phyloP scores from a whole-genome alignment of 2,888 invertebrate species.

The Oscheius sp. region DNA sequence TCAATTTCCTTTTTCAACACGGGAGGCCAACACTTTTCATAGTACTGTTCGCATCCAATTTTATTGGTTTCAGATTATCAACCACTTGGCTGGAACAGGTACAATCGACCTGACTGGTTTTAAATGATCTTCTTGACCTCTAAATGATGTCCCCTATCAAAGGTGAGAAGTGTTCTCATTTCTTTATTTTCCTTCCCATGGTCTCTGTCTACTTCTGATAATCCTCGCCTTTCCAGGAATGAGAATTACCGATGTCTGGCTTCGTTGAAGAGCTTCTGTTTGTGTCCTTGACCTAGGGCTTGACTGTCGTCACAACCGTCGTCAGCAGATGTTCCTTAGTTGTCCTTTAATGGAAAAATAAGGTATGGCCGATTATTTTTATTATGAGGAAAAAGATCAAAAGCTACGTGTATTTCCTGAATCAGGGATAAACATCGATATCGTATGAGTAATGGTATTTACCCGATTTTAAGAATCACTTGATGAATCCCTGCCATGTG shows the following conservation, averaged over 20 bases:
- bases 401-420: no score
- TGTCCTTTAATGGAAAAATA: slow-evolving; percentile 3
- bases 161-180: no score
- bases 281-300: not conserved
- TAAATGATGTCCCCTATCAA: no score
- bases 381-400: not conserved
- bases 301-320: not conserved
- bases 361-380: not conserved
- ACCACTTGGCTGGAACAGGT: no score
- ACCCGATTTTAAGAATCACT: not conserved
- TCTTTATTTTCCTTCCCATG: no score
- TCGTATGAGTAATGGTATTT: slow-evolving; percentile 3
- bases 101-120: no score
- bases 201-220: no score
- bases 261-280: slow-evolving; percentile 19
- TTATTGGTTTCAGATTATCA: no score
- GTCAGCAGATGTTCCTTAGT: not conserved
- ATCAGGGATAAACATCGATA: not conserved
- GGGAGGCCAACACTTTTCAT: no score
- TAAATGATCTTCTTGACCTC: no score
- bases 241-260: not conserved
- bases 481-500: not conserved
- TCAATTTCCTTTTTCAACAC: no score
- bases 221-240: not conserved
- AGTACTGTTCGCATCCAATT: no score